Conservation (phyloP, 2,113 vertebrate genomes). For the Pygathrix nemaeus region DNA sequence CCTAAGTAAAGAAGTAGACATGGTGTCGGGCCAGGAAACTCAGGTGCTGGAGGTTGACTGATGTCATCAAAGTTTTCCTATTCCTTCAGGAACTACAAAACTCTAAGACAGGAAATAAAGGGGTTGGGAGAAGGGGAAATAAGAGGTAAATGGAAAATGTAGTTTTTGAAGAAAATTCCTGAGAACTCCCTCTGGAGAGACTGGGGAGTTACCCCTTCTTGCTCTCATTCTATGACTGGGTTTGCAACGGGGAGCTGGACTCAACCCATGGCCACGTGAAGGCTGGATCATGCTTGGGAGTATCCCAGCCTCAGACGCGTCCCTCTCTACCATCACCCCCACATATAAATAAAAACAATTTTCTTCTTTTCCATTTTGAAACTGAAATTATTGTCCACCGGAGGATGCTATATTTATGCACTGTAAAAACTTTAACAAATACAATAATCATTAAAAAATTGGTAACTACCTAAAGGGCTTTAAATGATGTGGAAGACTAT, state of each 20-base stretch:
- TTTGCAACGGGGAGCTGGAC: not conserved
- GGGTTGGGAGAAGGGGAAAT: not conserved
- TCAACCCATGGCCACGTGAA: not conserved
- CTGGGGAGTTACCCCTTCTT: not conserved
- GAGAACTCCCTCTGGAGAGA: not conserved
- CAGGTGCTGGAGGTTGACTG: not conserved
- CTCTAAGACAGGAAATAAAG: not conserved
- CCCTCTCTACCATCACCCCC: not conserved
- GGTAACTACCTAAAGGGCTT: not conserved
- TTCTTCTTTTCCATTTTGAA: not conserved
- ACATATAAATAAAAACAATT: not conserved
- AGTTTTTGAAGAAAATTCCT: not conserved
- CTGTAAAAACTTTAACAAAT: not conserved
- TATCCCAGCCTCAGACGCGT: not conserved
- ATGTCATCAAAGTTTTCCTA: not conserved
- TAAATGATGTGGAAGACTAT: not conserved
- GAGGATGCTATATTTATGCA: not conserved
- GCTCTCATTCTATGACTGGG: not conserved
- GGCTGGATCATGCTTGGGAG: not conserved
- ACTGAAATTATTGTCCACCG: not conserved
- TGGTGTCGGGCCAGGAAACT: not conserved
- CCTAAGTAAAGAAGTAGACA: not conserved
- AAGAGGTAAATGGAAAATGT: not conserved
- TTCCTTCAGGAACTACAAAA: not conserved
- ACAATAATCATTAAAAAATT: not conserved